Evolutionary conservation across 2,888 invertebrate species (phyloP).

Genomic region (Apodemia hepburni): DNA sequence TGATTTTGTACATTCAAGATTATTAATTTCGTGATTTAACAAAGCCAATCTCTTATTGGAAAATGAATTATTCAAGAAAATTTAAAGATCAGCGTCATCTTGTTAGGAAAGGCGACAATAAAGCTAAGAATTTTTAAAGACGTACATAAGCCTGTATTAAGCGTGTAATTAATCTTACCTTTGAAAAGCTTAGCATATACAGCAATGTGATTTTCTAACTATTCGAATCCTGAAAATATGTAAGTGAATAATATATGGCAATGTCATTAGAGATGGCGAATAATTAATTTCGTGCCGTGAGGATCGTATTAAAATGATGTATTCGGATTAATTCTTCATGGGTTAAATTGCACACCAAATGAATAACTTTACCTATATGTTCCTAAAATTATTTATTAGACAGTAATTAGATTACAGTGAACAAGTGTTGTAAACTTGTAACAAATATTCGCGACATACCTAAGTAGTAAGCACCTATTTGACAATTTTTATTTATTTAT

Average conservation of each 20-base stretch:
- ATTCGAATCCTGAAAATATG: conserved; percentile 63
- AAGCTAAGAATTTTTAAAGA: background rate
- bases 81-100: background rate
- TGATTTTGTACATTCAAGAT: too few relatives aligned
- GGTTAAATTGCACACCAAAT: background rate
- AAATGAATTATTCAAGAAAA: too few relatives aligned
- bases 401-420: too few relatives aligned
- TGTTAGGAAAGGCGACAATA: background rate
- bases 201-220: conserved; percentile 72
- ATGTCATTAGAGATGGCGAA: background rate
- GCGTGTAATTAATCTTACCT: conserved; percentile 40
- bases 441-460: too few relatives aligned
- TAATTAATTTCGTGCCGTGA: background rate
- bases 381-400: too few relatives aligned
- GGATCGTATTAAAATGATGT: background rate
- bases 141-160: background rate
- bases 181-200: conserved; percentile 53
- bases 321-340: background rate
- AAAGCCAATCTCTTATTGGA: too few relatives aligned
- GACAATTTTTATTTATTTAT: too few relatives aligned
- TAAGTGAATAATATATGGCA: conserved; percentile 18
- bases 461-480: too few relatives aligned
- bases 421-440: too few relatives aligned
- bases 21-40: too few relatives aligned
- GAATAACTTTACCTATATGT: too few relatives aligned